These are phyloP conservation scores for Agraylea sexmaculata DNA, from an alignment of 1,140 invertebrate species.

Conservation along the genomic window DNA sequence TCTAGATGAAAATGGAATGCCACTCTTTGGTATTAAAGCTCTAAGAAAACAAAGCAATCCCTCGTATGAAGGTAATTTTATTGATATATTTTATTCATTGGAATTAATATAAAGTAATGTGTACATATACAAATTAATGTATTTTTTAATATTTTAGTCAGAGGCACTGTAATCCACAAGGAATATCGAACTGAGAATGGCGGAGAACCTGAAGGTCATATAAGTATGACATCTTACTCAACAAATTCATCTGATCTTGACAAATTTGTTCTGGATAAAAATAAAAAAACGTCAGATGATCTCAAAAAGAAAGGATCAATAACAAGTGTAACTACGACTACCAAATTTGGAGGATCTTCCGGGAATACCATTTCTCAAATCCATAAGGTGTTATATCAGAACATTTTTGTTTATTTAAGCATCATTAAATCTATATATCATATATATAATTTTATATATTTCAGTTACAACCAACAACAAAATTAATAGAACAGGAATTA, in stretches of 20 bases:
- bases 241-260: slow-evolving; percentile 46
- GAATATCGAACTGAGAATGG: slow-evolving; percentile 55
- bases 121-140: neutral
- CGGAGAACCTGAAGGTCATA: slow-evolving; percentile 48
- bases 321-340: slow-evolving; percentile 22
- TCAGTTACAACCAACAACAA: slow-evolving; percentile 6
- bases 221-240: slow-evolving; percentile 55
- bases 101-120: neutral
- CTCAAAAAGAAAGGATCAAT: slow-evolving; percentile 15
- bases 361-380: slow-evolving; percentile 18
- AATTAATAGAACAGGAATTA: slow-evolving; percentile 13
- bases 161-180: slow-evolving; percentile 51
- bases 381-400: slow-evolving; percentile 11
- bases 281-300: slow-evolving; percentile 25
- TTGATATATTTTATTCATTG: neutral
- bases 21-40: slow-evolving; percentile 62
- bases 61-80: slow-evolving; percentile 35
- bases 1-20: slow-evolving; percentile 63
- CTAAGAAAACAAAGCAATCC: slow-evolving; percentile 48
- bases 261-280: slow-evolving; percentile 27
- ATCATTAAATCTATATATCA: no score
- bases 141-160: slow-evolving; percentile 36
- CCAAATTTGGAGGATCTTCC: slow-evolving; percentile 12
- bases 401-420: neutral
- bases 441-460: slow-evolving; percentile 5